Percentiles rank a stretch among this genome's conserved stretches.
phyloP scores from a whole-genome alignment of 1,140 invertebrate species.

The Trachymyrmex septentrionalis region DNA sequence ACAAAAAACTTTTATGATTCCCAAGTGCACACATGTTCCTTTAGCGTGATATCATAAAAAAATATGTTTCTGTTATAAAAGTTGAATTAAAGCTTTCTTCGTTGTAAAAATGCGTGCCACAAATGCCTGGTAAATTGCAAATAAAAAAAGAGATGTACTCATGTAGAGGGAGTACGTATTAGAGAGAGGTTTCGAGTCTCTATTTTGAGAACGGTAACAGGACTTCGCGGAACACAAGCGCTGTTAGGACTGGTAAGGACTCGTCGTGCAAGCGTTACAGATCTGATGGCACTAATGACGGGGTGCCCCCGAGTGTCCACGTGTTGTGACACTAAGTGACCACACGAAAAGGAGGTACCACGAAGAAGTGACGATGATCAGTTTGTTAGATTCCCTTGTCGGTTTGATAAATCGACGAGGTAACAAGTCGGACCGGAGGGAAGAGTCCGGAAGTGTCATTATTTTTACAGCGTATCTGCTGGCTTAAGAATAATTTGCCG shows the following conservation, averaged over 20 bases:
- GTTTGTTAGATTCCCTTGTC: constrained; percentile 69
- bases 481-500: constrained; percentile 43
- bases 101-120: background rate
- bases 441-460: constrained; percentile 50
- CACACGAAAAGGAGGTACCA: constrained; percentile 70
- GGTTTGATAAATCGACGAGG: constrained; percentile 68
- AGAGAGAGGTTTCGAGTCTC: constrained; percentile 57
- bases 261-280: constrained; percentile 79
- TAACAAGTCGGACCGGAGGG: constrained; percentile 20
- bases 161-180: constrained; percentile 17
- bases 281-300: constrained; percentile 78
- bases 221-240: constrained; percentile 71
- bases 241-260: constrained; percentile 63
- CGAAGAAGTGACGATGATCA: constrained; percentile 71
- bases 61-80: too few species aligned
- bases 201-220: constrained; percentile 71
- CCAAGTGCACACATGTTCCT: too few species aligned
- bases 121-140: background rate
- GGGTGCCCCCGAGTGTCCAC: constrained; percentile 63
- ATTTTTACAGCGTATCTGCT: constrained; percentile 43
- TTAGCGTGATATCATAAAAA: too few species aligned
- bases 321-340: constrained; percentile 75
- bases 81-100: background rate
- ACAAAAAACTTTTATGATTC: too few species aligned
- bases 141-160: background rate